Conservation (phyloP, 2,113 vertebrate species). For the Riparia riparia region DNA sequence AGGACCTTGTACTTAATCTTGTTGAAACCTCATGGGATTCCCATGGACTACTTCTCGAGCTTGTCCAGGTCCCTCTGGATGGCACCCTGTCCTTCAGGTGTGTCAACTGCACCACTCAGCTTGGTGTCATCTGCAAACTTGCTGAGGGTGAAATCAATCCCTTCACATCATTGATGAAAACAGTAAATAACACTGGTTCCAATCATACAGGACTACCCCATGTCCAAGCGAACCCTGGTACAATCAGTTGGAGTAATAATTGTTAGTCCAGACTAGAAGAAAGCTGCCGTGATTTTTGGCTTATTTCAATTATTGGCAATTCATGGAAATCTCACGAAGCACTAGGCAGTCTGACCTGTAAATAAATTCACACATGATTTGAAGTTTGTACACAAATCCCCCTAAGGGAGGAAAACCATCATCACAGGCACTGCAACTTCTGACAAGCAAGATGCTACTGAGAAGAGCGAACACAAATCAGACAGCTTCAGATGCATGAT, state of each 20-base stretch:
- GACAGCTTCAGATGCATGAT: background rate
- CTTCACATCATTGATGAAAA: background rate
- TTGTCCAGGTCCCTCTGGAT: background rate
- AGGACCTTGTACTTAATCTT: background rate
- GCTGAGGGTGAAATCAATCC: background rate
- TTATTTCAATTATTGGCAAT: background rate
- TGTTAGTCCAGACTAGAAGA: background rate
- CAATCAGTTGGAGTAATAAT: background rate
- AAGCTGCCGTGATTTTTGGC: fast-evolving
- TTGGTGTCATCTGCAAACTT: background rate
- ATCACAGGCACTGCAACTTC: background rate
- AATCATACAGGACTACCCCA: background rate
- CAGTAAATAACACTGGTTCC: background rate
- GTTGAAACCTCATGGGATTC: background rate
- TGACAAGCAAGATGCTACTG: background rate
- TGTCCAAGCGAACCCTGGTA: background rate
- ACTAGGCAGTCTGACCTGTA: background rate
- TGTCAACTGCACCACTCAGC: background rate
- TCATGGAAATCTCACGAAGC: background rate
- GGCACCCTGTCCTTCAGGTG: background rate
- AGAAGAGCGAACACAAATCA: background rate
- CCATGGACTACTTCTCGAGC: background rate
- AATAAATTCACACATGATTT: background rate
- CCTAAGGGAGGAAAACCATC: background rate
- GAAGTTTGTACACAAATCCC: background rate